Conservation (phyloP, 2,797 vertebrate genomes). For the Petrocephalus schoutedeni region DNA sequence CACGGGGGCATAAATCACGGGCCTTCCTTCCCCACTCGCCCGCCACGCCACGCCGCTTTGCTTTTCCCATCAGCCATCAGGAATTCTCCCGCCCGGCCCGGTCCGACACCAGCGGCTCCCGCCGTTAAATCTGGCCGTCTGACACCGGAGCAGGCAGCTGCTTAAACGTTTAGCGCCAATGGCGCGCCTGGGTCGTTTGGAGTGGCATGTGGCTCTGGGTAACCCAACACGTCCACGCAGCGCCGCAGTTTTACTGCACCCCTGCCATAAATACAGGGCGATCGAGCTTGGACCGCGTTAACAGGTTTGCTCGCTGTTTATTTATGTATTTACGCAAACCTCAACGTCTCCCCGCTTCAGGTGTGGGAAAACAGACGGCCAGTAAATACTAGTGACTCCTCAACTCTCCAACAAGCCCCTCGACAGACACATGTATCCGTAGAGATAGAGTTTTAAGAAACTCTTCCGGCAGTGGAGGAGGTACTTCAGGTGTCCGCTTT, state of each 20-base stretch:
- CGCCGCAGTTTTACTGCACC: not conserved
- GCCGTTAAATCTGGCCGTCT: not conserved
- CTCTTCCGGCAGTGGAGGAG: not conserved
- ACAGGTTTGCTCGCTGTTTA: not conserved
- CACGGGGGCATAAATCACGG: constrained; percentile 25
- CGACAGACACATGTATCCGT: not conserved
- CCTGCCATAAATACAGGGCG: not conserved
- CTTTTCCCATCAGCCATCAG: not conserved
- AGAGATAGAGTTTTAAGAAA: not conserved
- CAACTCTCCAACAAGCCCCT: not conserved
- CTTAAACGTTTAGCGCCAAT: constrained; percentile 17
- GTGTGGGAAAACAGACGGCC: not conserved
- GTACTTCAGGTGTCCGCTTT: not conserved
- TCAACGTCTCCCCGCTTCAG: not conserved
- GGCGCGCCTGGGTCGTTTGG: not conserved
- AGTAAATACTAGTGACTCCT: not conserved
- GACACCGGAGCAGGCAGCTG: constrained; percentile 11
- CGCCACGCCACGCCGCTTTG: not conserved
- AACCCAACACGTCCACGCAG: not conserved
- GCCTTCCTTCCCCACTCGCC: not conserved
- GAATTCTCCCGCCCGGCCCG: not conserved
- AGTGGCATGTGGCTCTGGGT: not conserved
- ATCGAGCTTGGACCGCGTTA: not conserved
- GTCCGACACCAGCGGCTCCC: not conserved
- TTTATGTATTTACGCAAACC: not conserved